Percentiles rank a stretch among this genome's conserved stretches.
phyloP scores from a whole-genome alignment of 1,140 invertebrate genomes.

The Drosophila sturtevanti region DNA sequence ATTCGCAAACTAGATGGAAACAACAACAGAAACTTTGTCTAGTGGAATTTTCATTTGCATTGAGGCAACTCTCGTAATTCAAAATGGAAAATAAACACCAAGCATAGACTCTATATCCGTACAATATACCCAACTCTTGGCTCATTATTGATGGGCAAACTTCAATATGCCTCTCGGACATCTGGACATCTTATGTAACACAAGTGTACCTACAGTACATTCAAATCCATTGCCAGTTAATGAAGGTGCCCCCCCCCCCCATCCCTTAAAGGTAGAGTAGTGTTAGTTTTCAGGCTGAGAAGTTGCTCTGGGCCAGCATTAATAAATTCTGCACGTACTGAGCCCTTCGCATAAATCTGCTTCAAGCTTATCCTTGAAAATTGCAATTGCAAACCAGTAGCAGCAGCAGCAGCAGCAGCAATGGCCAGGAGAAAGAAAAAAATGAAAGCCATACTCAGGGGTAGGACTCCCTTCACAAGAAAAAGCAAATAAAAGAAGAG shows the following conservation, averaged over 20 bases:
- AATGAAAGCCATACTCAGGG: constrained; percentile 8
- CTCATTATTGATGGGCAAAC: constrained; percentile 64
- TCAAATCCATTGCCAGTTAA: constrained; percentile 45
- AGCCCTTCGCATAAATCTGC: constrained; percentile 77
- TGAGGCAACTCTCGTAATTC: constrained; percentile 41
- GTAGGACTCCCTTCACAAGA: constrained; percentile 5
- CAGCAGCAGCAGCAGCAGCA: constrained; percentile 37
- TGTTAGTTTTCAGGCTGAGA: constrained; percentile 1
- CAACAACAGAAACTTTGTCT: constrained; percentile 40
- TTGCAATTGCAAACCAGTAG: constrained; percentile 75
- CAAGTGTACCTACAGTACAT: constrained; percentile 25
- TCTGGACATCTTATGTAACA: constrained; percentile 58
- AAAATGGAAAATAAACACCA: constrained; percentile 45
- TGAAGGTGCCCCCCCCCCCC: constrained; percentile 21
- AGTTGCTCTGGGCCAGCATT: constrained; percentile 43
- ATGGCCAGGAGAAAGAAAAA: constrained; percentile 28
- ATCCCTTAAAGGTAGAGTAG: not conserved
- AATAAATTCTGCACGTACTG: constrained; percentile 79
- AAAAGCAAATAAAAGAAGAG: too few species aligned
- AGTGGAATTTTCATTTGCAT: constrained; percentile 43
- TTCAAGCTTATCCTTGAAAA: constrained; percentile 82
- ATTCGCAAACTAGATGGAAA: constrained; percentile 19
- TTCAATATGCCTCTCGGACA: constrained; percentile 57
- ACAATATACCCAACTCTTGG: not conserved
- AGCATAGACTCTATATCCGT: not conserved